These are phyloP conservation scores for Formica aserva DNA, from an alignment of 2,888 invertebrate species.

Conservation along the genomic window DNA sequence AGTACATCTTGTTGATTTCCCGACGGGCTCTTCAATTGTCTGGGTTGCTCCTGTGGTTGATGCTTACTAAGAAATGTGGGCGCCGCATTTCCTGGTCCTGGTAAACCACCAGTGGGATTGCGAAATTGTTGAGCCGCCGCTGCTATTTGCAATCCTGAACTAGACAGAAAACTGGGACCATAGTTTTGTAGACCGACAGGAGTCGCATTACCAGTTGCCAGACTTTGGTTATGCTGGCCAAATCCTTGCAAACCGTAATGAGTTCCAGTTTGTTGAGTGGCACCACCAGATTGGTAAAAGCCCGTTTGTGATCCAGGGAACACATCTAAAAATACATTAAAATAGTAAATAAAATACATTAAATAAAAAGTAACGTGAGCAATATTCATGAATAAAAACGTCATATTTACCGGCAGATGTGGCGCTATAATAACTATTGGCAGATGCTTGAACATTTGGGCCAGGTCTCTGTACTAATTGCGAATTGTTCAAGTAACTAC, in stretches of 20 bases:
- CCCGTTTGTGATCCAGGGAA: constrained; percentile 85
- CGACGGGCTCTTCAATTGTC: constrained; percentile 84
- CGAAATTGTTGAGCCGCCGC: constrained; percentile 90
- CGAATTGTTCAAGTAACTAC: constrained; percentile 89
- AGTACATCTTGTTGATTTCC: constrained; percentile 86
- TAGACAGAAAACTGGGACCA: constrained; percentile 88
- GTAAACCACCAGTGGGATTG: constrained; percentile 86
- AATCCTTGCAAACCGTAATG: constrained; percentile 85
- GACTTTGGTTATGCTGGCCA: constrained; percentile 85
- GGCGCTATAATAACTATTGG: constrained; percentile 84
- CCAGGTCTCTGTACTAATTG: constrained; percentile 89
- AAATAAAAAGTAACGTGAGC: background rate
- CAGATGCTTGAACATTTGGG: constrained; percentile 85
- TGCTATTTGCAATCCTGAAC: constrained; percentile 89
- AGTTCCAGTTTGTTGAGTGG: constrained; percentile 84
- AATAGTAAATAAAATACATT: background rate
- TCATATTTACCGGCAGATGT: constrained; percentile 83
- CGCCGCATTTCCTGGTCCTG: constrained; percentile 83
- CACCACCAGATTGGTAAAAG: constrained; percentile 85
- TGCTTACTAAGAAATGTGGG: constrained; percentile 84
- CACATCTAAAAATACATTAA: constrained; percentile 78
- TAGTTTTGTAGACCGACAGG: constrained; percentile 86
- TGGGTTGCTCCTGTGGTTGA: constrained; percentile 84
- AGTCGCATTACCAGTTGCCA: constrained; percentile 84
- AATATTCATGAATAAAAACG: background rate